Percentiles rank a stretch among this genome's conserved stretches.
phyloP scores from a whole-genome alignment of 2,113 vertebrate genomes.

The Fukomys damarensis region DNA sequence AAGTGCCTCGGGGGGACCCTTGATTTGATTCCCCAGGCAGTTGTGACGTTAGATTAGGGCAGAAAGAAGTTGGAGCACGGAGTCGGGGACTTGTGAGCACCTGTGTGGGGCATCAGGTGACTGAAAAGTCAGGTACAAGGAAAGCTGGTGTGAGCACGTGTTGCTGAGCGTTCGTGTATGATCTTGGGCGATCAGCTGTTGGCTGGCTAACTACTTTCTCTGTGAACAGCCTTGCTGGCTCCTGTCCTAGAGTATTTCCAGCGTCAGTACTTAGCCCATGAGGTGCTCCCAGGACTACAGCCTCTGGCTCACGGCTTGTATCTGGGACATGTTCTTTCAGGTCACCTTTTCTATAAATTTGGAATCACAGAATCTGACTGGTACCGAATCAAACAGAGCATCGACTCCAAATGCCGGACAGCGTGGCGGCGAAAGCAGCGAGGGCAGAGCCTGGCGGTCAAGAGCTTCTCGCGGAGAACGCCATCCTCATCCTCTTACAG shows the following conservation, averaged over 20 bases:
- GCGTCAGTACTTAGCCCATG: neutral
- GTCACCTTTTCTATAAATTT: conserved; percentile 98
- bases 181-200: neutral
- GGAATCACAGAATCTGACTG: conserved; percentile 97
- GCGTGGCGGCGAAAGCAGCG: conserved; percentile 98
- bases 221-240: neutral
- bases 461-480: conserved; percentile 96
- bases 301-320: neutral
- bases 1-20: neutral
- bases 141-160: rapidly evolving
- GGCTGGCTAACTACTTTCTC: neutral
- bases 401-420: conserved; percentile 98
- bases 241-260: neutral
- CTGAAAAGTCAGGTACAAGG: neutral
- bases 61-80: neutral
- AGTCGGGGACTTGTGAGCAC: no score
- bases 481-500: conserved; percentile 89
- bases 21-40: neutral
- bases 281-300: rapidly evolving
- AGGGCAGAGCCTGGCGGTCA: conserved; percentile 97
- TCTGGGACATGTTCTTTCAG: conserved; percentile 80
- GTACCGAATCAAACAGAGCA: conserved; percentile 99
- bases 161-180: neutral
- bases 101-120: neutral
- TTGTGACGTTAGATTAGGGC: neutral